Base-by-base conservation (phyloP, 2,888 invertebrate genomes). In the Trichacis sp. region DNA sequence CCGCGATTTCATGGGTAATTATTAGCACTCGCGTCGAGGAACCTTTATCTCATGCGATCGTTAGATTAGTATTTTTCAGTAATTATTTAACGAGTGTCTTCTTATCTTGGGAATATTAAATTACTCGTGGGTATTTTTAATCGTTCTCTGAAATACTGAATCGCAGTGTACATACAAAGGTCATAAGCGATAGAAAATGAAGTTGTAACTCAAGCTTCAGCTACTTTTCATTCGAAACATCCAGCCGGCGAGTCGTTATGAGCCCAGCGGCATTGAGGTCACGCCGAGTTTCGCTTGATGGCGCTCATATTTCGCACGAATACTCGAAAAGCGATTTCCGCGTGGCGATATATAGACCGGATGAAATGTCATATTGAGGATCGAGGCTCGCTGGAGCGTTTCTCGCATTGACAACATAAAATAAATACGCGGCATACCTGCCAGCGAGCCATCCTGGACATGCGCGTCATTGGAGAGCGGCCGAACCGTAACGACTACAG, bases 381-480 rank as follows among this genome's bases (percentile, higher is more conserved):
- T 61, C 61, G 64, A 48, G 47, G 67, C 40, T 64, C 54, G 63
- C 56, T 57, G 47, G 48, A 56, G 56, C 65, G 64, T 62, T 59
- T 60, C 60, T 45, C 68, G 68, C 69, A 69, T 72, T 70, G 70
- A 71, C 70, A 70, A 62, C 61, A 68, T 61, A 54, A 70, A 69
- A 71, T 74, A 75, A 77, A 75, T 74, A 72, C 72, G 69, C 68
- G 63, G 68, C 74, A 78, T 78, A 77, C 77, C 75, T 49, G 77
- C 62, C 73, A 72, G 63, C 71, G 69, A 69, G 61, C 61, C 68
- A 68, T 70, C 68, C 67, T 64, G 62, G 64, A 69, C 62, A 63
- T 61, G 72, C 76, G 78, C 76, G 76, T 79, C 80, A 80, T 82
- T 78, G 81, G 78, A 78, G 75, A 77, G 75, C 76, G 75, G 63